phyloP scores from a whole-genome alignment of 2,888 invertebrate genomes.

The Dyspetes luteomarginatus region DNA sequence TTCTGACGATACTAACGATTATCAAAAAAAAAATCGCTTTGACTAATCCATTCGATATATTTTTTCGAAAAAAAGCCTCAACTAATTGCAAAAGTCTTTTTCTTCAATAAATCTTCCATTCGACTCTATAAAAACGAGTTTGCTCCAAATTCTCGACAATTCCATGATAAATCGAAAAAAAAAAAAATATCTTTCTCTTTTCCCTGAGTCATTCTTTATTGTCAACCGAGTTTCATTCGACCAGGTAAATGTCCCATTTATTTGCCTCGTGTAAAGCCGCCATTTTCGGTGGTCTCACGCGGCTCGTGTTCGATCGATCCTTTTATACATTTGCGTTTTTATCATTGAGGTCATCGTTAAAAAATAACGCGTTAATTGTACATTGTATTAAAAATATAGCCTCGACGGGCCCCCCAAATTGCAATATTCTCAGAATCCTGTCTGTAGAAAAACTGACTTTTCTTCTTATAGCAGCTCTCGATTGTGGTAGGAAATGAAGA shows the following conservation, averaged over 20 bases:
- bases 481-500: constrained; percentile 71
- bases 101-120: background rate
- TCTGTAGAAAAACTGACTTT: constrained; percentile 64
- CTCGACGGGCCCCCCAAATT: constrained; percentile 25
- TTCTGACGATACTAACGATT: constrained; percentile 47
- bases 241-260: constrained; percentile 10
- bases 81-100: background rate
- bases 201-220: constrained; percentile 20
- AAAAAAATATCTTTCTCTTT: background rate
- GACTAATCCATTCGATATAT: background rate
- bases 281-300: background rate
- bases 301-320: background rate
- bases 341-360: background rate
- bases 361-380: constrained; percentile 18
- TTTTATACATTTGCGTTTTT: background rate
- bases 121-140: constrained; percentile 23
- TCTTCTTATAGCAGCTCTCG: constrained; percentile 70
- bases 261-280: constrained; percentile 12
- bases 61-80: background rate
- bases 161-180: too few relatives aligned
- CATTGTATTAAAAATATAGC: constrained; percentile 9
- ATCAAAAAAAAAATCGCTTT: background rate
- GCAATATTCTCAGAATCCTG: constrained; percentile 29
- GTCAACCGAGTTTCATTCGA: constrained; percentile 53
- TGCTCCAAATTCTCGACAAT: too few relatives aligned